phyloP scores from a whole-genome alignment of 2,113 vertebrate genomes.

The Bagarius yarrelli region DNA sequence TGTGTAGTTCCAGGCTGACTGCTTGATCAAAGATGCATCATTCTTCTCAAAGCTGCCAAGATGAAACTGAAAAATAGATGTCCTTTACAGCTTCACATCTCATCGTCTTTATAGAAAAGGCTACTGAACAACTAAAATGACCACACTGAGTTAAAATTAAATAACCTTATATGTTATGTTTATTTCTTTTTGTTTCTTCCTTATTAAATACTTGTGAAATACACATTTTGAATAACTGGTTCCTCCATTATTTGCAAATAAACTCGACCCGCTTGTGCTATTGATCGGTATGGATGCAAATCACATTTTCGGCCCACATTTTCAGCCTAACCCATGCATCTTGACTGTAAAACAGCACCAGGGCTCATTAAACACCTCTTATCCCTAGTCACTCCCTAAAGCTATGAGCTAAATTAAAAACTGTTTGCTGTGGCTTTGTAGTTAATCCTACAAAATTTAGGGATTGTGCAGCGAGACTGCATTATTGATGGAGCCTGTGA shows the following conservation, averaged over 20 bases:
- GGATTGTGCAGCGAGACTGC: constrained; percentile 42
- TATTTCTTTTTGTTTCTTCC: no score
- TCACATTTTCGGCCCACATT: neutral
- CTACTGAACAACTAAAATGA: neutral
- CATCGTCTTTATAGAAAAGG: neutral
- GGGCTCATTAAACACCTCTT: constrained; percentile 48
- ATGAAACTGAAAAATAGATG: constrained; percentile 27
- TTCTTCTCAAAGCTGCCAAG: constrained; percentile 1
- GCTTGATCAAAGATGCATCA: constrained; percentile 33
- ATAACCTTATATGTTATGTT: neutral
- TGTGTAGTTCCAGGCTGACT: constrained; percentile 29
- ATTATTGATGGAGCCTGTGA: constrained; percentile 18
- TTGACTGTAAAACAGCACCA: constrained; percentile 44
- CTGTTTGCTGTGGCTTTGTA: constrained; percentile 47
- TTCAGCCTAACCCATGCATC: constrained; percentile 14
- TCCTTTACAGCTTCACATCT: neutral
- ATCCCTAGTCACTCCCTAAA: constrained; percentile 35
- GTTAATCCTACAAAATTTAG: constrained; percentile 45
- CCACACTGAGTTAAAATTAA: neutral
- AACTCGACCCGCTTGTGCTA: neutral
- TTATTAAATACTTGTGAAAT: neutral
- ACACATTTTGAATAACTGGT: neutral
- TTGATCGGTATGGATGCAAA: neutral
- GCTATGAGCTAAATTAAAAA: constrained; percentile 53
- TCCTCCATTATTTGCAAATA: neutral